A percentile compares a stretch with the other conserved stretches of the same genome.
These are phyloP conservation scores for Trachops cirrhosus DNA, from an alignment of 2,797 vertebrate species.

Conservation along the genomic window DNA sequence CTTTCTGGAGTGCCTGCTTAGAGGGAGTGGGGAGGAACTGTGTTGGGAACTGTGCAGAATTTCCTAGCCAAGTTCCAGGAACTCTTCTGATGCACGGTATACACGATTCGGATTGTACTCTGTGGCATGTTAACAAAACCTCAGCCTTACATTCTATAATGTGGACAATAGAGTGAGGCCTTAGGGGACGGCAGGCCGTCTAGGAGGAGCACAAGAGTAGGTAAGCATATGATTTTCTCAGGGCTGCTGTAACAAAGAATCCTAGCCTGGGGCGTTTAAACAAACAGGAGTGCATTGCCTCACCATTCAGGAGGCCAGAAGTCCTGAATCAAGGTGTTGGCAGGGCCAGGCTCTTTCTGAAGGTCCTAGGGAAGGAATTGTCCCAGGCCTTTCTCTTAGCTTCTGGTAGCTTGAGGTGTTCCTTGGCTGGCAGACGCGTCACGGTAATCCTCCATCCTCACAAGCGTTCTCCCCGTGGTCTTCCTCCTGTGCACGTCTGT, in stretches of 20 bases:
- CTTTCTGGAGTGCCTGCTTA: neutral
- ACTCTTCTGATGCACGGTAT: neutral
- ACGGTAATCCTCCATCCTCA: neutral
- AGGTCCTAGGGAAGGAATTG: too few species aligned
- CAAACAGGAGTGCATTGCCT: neutral
- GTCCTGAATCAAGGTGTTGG: neutral
- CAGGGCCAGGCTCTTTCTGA: fast-evolving
- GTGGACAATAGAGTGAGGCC: neutral
- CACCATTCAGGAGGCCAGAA: neutral
- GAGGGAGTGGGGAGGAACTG: too few species aligned
- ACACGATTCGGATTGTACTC: neutral
- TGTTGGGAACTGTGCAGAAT: neutral
- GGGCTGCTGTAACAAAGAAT: neutral
- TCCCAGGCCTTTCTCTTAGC: neutral
- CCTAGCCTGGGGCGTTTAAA: neutral
- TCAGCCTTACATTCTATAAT: neutral
- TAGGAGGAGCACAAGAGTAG: neutral
- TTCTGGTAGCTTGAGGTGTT: neutral
- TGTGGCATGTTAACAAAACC: neutral
- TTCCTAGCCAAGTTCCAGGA: constrained; percentile 25
- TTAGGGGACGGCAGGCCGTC: neutral
- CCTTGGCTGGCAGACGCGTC: neutral
- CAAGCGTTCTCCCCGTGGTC: fast-evolving
- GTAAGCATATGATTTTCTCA: neutral
- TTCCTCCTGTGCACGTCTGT: neutral